Percentiles rank a stretch among this genome's conserved stretches.
phyloP scores from a whole-genome alignment of 2,888 invertebrate species.

The Parelbella ahira region DNA sequence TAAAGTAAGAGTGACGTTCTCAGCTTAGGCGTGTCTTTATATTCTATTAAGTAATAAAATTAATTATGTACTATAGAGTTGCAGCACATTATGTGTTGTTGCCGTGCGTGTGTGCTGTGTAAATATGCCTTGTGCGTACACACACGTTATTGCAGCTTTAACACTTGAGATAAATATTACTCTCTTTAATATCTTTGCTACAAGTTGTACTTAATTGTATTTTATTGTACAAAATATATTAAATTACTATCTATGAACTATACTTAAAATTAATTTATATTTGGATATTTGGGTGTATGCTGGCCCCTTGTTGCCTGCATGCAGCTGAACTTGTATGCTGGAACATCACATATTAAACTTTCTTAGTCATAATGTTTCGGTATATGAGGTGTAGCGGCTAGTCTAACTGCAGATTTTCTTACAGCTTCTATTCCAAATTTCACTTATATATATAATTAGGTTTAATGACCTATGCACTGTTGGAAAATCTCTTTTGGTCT shows the following conservation, averaged over 20 bases:
- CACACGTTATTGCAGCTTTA: constrained; percentile 79
- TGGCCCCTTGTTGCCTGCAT: constrained; percentile 75
- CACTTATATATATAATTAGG: constrained; percentile 72
- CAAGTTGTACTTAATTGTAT: constrained; percentile 85
- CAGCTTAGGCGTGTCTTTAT: constrained; percentile 79
- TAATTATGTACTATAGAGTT: constrained; percentile 77
- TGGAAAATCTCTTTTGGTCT: constrained; percentile 81
- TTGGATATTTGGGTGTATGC: constrained; percentile 76
- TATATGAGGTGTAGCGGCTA: constrained; percentile 78
- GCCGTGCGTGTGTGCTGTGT: constrained; percentile 77
- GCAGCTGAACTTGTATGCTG: constrained; percentile 79
- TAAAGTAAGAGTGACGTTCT: constrained; percentile 72
- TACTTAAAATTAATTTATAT: constrained; percentile 69
- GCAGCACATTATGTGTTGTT: constrained; percentile 75
- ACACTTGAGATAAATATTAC: constrained; percentile 79
- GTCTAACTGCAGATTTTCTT: constrained; percentile 81
- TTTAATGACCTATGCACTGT: constrained; percentile 78
- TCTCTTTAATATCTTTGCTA: constrained; percentile 84
- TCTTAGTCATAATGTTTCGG: constrained; percentile 77
- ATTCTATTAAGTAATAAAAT: constrained; percentile 77
- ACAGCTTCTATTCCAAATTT: constrained; percentile 80
- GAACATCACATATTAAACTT: constrained; percentile 73
- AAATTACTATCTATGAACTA: constrained; percentile 80
- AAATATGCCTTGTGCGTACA: constrained; percentile 79
- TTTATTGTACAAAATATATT: constrained; percentile 86